These are phyloP conservation scores for Clangula hyemalis DNA, from an alignment of 2,797 vertebrate genomes.

Conservation along the genomic window DNA sequence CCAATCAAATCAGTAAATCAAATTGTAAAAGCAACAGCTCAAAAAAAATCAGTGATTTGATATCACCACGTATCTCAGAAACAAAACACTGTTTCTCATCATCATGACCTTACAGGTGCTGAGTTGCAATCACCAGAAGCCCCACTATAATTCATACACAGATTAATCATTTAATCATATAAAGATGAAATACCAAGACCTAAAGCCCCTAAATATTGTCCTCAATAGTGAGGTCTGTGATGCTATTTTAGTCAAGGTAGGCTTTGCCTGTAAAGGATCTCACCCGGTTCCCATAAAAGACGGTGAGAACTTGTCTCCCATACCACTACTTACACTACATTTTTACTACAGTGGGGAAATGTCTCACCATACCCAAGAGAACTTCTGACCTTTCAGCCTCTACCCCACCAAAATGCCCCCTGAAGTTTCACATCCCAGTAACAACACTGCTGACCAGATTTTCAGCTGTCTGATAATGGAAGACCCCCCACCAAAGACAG, in stretches of 20 bases:
- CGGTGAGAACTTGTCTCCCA: neutral
- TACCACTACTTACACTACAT: accelerated
- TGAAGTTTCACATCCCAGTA: neutral
- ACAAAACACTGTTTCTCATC: neutral
- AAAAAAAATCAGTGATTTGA: neutral
- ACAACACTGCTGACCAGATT: neutral
- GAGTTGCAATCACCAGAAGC: accelerated
- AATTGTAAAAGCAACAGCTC: neutral
- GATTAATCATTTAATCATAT: accelerated
- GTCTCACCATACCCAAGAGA: neutral
- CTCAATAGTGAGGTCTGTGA: neutral
- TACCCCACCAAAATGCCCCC: accelerated
- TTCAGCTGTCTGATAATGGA: neutral
- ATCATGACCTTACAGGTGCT: neutral
- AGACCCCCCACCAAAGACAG: neutral
- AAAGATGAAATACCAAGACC: neutral
- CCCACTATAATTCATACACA: accelerated
- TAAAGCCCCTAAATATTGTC: neutral
- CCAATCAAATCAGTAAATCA: neutral
- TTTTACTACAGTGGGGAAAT: neutral
- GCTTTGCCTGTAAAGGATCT: neutral
- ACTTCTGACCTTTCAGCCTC: neutral
- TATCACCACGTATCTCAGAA: neutral
- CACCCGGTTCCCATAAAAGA: neutral
- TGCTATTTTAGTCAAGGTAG: neutral